These are phyloP conservation scores for Dermatemys mawii DNA, from an alignment of 2,113 vertebrate genomes.

Conservation along the genomic window DNA sequence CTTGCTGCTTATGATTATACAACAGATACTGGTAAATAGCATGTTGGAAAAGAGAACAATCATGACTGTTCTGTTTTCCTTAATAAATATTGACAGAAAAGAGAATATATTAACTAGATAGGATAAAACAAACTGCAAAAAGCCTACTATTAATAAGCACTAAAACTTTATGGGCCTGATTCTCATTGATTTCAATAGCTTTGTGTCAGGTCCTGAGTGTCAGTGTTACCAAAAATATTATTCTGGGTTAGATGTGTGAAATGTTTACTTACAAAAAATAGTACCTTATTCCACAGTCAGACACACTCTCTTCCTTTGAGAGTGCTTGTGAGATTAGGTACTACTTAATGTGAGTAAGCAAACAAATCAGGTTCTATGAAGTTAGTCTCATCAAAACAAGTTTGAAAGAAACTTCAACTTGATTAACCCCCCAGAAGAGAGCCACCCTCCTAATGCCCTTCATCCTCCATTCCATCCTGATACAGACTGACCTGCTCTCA, in stretches of 20 bases:
- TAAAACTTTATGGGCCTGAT: neutral
- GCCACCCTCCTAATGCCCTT: too few relatives aligned
- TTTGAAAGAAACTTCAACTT: too few relatives aligned
- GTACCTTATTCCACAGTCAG: neutral
- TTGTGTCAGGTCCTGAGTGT: rapidly evolving
- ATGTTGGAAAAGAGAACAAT: rapidly evolving
- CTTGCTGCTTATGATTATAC: rapidly evolving
- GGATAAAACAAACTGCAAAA: neutral
- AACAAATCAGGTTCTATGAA: rapidly evolving
- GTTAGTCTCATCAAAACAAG: neutral
- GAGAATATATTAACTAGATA: neutral
- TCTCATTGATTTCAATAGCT: neutral
- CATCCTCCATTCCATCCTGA: too few relatives aligned
- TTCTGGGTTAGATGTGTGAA: rapidly evolving
- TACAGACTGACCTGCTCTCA: too few relatives aligned
- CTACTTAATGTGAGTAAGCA: rapidly evolving
- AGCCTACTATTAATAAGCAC: neutral
- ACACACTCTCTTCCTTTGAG: neutral
- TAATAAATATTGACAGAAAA: rapidly evolving
- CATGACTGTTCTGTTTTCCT: rapidly evolving
- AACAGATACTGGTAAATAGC: neutral
- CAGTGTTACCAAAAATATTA: neutral
- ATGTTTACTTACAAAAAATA: rapidly evolving
- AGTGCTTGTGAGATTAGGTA: rapidly evolving
- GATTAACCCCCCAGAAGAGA: too few relatives aligned